Evolutionary conservation across 2,888 invertebrate species (phyloP).

Genomic region (Conomelus anceps): DNA sequence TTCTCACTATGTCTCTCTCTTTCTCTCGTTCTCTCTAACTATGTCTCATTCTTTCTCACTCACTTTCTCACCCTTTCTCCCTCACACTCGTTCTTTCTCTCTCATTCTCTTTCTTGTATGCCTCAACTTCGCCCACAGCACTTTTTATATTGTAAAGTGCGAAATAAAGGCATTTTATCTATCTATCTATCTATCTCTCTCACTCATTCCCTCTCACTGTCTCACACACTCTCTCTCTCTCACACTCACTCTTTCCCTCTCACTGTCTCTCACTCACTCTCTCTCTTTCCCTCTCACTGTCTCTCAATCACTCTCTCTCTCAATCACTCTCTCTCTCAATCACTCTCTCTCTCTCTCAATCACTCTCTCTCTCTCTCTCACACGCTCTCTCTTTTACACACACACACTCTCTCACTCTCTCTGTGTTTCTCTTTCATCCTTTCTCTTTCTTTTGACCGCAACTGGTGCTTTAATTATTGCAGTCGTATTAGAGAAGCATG

Average conservation of each 20-base stretch:
- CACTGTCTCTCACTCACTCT: background rate
- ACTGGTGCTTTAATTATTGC: background rate
- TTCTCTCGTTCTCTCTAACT: too few relatives aligned
- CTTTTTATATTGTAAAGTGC: too few relatives aligned
- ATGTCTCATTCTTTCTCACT: too few relatives aligned
- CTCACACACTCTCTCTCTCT: background rate
- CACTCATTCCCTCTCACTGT: background rate
- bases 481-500: background rate
- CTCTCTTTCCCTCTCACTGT: background rate
- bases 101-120: background rate
- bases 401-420: background rate
- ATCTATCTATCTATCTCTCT: background rate
- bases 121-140: too few relatives aligned
- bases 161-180: too few relatives aligned
- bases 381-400: too few relatives aligned
- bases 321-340: too few relatives aligned
- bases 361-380: too few relatives aligned
- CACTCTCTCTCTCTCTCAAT: too few relatives aligned
- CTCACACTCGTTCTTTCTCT: background rate
- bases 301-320: background rate
- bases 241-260: background rate
- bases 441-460: background rate
- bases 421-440: background rate
- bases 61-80: too few relatives aligned
- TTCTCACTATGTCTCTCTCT: too few relatives aligned